Evolutionary conservation across 2,797 vertebrate genomes (phyloP).

Genomic region (Lepilemur ruficaudatus): DNA sequence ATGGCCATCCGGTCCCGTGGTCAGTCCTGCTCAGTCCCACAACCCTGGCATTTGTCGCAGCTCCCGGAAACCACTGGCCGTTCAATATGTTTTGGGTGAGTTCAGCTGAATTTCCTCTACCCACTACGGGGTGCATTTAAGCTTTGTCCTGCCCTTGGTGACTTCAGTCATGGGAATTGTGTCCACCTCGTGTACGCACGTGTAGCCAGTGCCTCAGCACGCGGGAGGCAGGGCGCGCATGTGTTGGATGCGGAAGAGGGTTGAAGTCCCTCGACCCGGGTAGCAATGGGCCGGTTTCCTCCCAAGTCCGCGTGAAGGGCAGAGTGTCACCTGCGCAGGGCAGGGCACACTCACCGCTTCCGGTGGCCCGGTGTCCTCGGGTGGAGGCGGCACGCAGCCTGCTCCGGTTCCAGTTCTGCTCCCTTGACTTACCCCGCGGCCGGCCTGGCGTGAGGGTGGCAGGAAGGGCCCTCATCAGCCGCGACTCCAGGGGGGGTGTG

Average conservation of each 20-base stretch:
- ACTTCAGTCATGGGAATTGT: fast-evolving
- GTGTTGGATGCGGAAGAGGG: fast-evolving
- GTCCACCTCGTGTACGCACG: fast-evolving
- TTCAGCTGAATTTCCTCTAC: not conserved
- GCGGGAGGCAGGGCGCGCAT: fast-evolving
- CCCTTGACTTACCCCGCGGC: fast-evolving
- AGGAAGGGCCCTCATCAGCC: fast-evolving
- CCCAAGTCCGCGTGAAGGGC: not conserved
- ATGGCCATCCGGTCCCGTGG: fast-evolving
- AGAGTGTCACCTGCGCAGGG: not conserved
- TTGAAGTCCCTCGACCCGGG: fast-evolving
- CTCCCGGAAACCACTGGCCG: fast-evolving
- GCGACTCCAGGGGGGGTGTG: not conserved
- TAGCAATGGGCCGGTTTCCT: too few species aligned
- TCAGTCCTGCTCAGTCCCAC: fast-evolving
- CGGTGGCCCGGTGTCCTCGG: fast-evolving
- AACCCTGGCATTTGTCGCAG: fast-evolving
- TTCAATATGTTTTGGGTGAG: fast-evolving
- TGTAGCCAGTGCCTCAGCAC: fast-evolving
- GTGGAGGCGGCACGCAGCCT: fast-evolving
- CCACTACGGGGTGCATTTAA: fast-evolving
- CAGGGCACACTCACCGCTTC: not conserved
- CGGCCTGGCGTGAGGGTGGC: too few species aligned
- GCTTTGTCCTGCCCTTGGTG: fast-evolving
- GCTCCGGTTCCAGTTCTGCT: too few species aligned